These are phyloP conservation scores for Pogonocichla stellata DNA, from an alignment of 2,113 vertebrate genomes.

Conservation along the genomic window DNA sequence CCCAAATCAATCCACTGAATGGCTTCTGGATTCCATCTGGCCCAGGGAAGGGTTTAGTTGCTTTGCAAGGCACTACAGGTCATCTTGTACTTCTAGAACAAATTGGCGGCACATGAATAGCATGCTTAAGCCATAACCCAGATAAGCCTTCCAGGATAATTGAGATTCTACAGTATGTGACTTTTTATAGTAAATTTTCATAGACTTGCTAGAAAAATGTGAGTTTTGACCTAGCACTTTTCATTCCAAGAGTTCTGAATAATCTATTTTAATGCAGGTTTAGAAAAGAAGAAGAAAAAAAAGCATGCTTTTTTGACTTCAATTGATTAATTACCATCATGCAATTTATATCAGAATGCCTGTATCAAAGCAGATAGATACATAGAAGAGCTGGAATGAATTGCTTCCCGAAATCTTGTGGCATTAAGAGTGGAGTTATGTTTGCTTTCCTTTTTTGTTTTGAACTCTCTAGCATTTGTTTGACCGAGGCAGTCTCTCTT, in stretches of 20 bases:
- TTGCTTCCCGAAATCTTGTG: neutral
- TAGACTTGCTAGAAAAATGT: constrained; percentile 18
- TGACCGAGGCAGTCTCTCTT: neutral
- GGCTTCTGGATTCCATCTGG: neutral
- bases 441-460: neutral
- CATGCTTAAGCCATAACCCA: neutral
- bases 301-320: constrained; percentile 17
- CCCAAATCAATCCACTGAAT: neutral
- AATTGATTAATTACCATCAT: constrained; percentile 9
- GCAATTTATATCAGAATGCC: neutral
- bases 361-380: neutral
- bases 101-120: neutral
- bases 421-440: neutral
- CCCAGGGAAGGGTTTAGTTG: neutral
- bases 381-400: neutral
- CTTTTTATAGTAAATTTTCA: constrained; percentile 32
- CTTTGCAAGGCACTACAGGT: neutral
- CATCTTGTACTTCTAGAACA: neutral
- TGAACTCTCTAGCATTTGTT: neutral
- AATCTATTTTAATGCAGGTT: constrained; percentile 24
- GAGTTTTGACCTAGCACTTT: constrained; percentile 38
- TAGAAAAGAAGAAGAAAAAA: neutral
- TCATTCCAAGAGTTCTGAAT: constrained; percentile 12
- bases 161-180: constrained; percentile 2
- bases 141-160: constrained; percentile 8